These are phyloP conservation scores for Hylaea fasciaria DNA, from an alignment of 2,888 invertebrate genomes.

Conservation along the genomic window DNA sequence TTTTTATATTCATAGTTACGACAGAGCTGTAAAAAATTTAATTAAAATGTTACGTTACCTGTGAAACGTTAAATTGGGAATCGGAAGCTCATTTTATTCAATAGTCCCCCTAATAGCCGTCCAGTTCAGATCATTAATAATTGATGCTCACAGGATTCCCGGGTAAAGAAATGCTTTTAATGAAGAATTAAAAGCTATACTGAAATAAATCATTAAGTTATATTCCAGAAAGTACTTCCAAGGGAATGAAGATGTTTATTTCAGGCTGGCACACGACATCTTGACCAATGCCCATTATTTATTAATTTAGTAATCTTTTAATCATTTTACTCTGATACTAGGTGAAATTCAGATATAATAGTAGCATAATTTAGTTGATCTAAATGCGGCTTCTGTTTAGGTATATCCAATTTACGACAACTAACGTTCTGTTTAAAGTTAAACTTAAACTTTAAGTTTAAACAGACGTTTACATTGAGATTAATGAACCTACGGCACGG, in stretches of 20 bases:
- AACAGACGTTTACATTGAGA: slow-evolving; percentile 59
- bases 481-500: slow-evolving; percentile 67
- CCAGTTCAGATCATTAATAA: slow-evolving; percentile 64
- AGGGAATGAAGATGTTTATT: not conserved
- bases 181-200: slow-evolving; percentile 56
- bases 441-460: slow-evolving; percentile 46
- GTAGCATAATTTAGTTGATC: too few relatives aligned
- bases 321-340: too few relatives aligned
- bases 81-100: slow-evolving; percentile 42
- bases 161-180: slow-evolving; percentile 61
- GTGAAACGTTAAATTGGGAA: slow-evolving; percentile 22
- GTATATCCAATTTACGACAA: slow-evolving; percentile 4
- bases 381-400: too few relatives aligned
- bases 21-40: not conserved
- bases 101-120: slow-evolving; percentile 62
- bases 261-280: too few relatives aligned
- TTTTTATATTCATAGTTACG: not conserved
- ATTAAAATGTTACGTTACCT: not conserved
- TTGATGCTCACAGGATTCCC: slow-evolving; percentile 56
- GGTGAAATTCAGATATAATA: too few relatives aligned
- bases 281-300: too few relatives aligned
- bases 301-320: too few relatives aligned
- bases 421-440: slow-evolving; percentile 27
- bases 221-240: too few relatives aligned
- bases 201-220: slow-evolving; percentile 35